Base-by-base conservation (phyloP, 2,888 invertebrate species). In the Seira sanloemensis region DNA sequence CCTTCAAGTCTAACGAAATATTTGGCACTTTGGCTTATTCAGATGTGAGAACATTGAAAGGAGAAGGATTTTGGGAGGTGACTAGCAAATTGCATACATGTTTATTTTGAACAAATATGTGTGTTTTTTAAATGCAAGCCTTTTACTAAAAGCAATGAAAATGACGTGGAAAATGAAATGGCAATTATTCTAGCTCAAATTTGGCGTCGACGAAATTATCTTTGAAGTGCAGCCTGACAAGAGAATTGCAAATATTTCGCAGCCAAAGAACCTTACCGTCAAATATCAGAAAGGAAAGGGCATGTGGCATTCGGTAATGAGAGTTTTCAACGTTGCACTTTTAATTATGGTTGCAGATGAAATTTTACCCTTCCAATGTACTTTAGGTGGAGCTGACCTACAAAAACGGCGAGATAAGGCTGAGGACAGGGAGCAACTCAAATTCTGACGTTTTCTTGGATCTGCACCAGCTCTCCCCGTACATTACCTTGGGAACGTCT, bases 21-120 rank as follows among this genome's bases (percentile, higher is more conserved):
- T 94, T 96, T 92, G 97, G 96, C 27, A 96, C 97, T 67, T 92
- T 97, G 88, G 97, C 97, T 76, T 96, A 96, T 84, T 96, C 96
- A 90, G 95, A 96, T 91, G 95, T 96, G 68, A 93, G 93, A 89
- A 94, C 94, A 75, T 93, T 94, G 66, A 93, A 94, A 87, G 95
- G 95, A 87, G 93, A 93, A 91, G 95, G 97, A 88, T 96, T 96
- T 91, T 97, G 97, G 97, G 97, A 97, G 94, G 96, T 96, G 93
- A 92, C 91, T 90, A 23, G n/a, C 67, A 67, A 24, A 25, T 21
- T 21, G 18, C 27, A 54, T 7, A 19, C 4, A 21, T 21, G 18
- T 62, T 21, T n/a, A n/a, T 62, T 21, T 18, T 66, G 18, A 74
- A 50, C 4, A 37, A 23, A 69, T 54, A 25, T 19, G n/a, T 16